phyloP scores from a whole-genome alignment of 2,888 invertebrate species.

The Sphecodes monilicornis region DNA sequence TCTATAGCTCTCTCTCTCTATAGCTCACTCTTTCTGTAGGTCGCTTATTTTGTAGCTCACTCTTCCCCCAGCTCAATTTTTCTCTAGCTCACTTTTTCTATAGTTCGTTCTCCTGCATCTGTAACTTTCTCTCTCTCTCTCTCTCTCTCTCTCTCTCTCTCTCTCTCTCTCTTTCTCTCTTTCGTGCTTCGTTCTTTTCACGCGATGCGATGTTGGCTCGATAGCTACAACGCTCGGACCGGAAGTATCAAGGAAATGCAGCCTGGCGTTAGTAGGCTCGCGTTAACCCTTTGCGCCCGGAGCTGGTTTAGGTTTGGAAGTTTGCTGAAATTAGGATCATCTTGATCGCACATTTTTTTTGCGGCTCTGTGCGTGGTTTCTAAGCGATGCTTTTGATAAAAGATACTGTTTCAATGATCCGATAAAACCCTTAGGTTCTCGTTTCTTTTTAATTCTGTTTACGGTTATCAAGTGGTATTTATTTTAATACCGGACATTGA shows the following conservation, averaged over 20 bases:
- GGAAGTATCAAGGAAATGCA: slow-evolving; percentile 7
- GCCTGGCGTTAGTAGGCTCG: background rate
- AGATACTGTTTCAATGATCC: background rate
- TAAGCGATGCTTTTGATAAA: background rate
- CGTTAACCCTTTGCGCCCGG: background rate
- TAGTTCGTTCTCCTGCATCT: too few relatives aligned
- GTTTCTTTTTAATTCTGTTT: background rate
- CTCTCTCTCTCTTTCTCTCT: background rate
- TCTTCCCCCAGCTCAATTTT: background rate
- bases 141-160: background rate
- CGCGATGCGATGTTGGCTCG: slow-evolving; percentile 5
- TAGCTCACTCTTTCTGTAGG: too few relatives aligned
- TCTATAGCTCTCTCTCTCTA: too few relatives aligned
- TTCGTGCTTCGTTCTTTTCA: background rate
- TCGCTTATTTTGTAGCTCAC: background rate
- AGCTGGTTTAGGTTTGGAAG: background rate
- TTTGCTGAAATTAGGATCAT: background rate
- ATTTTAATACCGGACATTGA: too few relatives aligned
- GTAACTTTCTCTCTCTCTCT: too few relatives aligned
- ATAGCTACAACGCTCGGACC: background rate
- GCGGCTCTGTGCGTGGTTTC: background rate
- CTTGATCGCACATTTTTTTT: background rate
- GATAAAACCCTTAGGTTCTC: background rate
- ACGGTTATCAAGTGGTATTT: too few relatives aligned
- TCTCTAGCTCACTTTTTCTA: background rate